Base-by-base conservation (phyloP, 1,140 invertebrate species). In the Drosophila ercepeae region DNA sequence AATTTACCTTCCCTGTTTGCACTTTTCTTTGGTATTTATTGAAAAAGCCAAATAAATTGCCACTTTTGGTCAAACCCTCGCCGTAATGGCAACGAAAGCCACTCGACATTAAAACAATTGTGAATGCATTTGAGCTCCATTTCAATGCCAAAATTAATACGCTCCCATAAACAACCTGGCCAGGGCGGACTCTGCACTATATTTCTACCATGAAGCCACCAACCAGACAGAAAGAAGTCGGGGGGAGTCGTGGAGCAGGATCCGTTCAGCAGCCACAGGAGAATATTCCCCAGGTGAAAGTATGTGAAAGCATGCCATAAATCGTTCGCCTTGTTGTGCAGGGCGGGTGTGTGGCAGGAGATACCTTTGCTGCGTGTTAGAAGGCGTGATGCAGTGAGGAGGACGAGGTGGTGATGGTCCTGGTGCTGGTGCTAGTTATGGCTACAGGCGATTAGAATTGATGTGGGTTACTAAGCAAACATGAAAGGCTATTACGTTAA, bases 231-330 rank as follows among this genome's bases (percentile, higher is more conserved):
- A 0, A 18, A 14, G 42, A 9, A 48, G 45, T 3, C n/a, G 51
- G 60, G 9, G n/a, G 32, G 32, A 36, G 32, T 13, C 11, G 25
- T 27, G 14, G 23, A 48, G 34, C 44, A 34, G 51, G 41, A 60
- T 36, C 25, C 32, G 41, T 32, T 25, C 21, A 18, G 50, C 42
- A 71, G 32, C 65, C 64, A 42, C 49, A 73, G 44, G 69, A 68
- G 82, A 77, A 77, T 88, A 89, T 88, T 89, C 83, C 83, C 82
- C 75, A 88, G 82, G 82, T 88, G 82, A 88, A 88, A 88, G 83
- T 88, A 82, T 88, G 77, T 89, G 82, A 88, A 89, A 88, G 82
- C 82, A 88, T 88, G 83, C 82, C 82, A 88, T 88, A 88, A 88
- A 88, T 88, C 82, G 82, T 88, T 75, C 54, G 64, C 64, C 74